Evolutionary conservation across 2,888 invertebrate genomes (phyloP).

Genomic region (Dichetophora obliterata): DNA sequence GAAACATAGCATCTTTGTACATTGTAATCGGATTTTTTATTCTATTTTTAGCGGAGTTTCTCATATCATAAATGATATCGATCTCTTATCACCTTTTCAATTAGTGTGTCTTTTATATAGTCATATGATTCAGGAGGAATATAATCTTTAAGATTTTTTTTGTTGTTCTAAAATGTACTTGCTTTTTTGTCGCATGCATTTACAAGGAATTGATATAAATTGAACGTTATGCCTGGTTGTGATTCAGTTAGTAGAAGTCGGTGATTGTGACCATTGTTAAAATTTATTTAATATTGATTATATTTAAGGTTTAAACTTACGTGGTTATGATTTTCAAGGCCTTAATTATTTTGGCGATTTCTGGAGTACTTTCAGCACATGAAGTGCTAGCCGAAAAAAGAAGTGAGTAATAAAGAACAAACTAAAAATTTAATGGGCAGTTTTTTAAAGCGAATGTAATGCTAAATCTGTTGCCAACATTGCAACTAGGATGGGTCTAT

Average conservation of each 20-base stretch:
- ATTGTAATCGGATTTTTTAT: not conserved
- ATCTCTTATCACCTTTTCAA: constrained; percentile 24
- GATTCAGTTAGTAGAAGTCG: not conserved
- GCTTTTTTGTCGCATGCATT: not conserved
- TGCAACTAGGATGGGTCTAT: too few species aligned
- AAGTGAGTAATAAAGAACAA: constrained; percentile 37
- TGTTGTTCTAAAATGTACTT: not conserved
- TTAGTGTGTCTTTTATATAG: not conserved
- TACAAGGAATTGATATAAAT: not conserved
- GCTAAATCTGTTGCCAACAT: too few species aligned
- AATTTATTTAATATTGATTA: not conserved
- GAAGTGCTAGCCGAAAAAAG: constrained; percentile 40
- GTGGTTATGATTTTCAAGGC: constrained; percentile 1
- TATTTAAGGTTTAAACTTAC: not conserved
- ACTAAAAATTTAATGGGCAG: not conserved
- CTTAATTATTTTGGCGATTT: not conserved
- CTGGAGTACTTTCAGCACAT: not conserved
- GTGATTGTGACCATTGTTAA: not conserved
- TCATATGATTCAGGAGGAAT: not conserved
- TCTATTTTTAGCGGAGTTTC: not conserved
- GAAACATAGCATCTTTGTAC: not conserved
- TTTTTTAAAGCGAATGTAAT: too few species aligned
- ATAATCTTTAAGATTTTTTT: not conserved
- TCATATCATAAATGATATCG: constrained; percentile 4
- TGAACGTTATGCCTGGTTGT: not conserved